Percentiles rank a stretch among this genome's conserved stretches.
Conservation (phyloP, 2,888 invertebrate genomes). For the Zaprionus lineosus region DNA sequence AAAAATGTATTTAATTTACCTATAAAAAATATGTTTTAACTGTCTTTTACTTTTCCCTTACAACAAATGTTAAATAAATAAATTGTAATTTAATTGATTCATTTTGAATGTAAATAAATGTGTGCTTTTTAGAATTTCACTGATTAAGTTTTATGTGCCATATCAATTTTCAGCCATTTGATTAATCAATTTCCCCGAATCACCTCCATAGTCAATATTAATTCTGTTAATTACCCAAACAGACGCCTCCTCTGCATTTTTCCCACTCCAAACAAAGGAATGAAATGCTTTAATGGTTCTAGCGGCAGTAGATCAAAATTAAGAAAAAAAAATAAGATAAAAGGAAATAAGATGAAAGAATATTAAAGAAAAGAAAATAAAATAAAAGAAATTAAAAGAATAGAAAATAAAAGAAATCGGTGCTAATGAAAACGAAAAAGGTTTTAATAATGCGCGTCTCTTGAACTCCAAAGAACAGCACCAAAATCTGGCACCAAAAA, state of each 20-base stretch:
- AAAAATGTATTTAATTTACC: too few relatives aligned
- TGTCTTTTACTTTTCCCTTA: too few relatives aligned
- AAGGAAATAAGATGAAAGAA: too few relatives aligned
- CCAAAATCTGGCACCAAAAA: slow-evolving; percentile 15
- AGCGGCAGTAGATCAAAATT: slow-evolving; percentile 38
- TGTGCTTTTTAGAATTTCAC: too few relatives aligned
- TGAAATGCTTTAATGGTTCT: slow-evolving; percentile 11
- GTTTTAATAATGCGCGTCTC: slow-evolving; percentile 35
- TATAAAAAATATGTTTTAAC: too few relatives aligned
- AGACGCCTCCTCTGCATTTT: neutral
- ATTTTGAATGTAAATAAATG: too few relatives aligned
- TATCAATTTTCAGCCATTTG: neutral
- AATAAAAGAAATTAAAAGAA: too few relatives aligned
- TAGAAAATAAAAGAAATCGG: slow-evolving; percentile 67
- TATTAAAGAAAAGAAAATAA: too few relatives aligned
- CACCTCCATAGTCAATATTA: too few relatives aligned
- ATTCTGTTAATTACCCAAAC: neutral
- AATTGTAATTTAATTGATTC: too few relatives aligned
- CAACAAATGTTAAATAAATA: too few relatives aligned
- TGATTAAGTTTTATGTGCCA: too few relatives aligned
- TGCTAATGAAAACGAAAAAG: slow-evolving; percentile 71
- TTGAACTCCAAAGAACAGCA: slow-evolving; percentile 58
- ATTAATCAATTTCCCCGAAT: neutral
- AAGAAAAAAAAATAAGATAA: slow-evolving; percentile 41
- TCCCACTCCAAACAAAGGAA: slow-evolving; percentile 5